Base-by-base conservation (phyloP, 2,888 invertebrate genomes). In the Trypoxylon attenuatum region DNA sequence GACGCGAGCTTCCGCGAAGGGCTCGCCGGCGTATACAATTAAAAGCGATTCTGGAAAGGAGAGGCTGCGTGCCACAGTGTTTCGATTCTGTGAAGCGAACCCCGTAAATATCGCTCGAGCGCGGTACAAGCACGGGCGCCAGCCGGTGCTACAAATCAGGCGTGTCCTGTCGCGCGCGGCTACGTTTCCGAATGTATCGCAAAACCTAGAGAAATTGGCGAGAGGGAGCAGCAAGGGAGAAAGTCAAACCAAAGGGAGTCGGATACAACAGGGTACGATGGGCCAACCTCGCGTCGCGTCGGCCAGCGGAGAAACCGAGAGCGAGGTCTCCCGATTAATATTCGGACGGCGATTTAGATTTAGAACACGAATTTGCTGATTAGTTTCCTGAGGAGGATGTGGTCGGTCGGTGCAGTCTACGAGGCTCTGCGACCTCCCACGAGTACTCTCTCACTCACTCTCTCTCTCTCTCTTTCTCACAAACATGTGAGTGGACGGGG, bases 301-400 rank as follows among this genome's bases (percentile, higher is more conserved):
- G n/a, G n/a, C n/a, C n/a, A n/a, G n/a, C n/a, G n/a, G n/a, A n/a
- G n/a, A n/a, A n/a, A n/a, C n/a, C n/a, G n/a, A n/a, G n/a, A n/a
- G n/a, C n/a, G n/a, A n/a, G n/a, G n/a, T n/a, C n/a, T n/a, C n/a
- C 71, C 78, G 84, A 86, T 86, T 86, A 85, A 86, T 86, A 86
- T 86, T 86, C 86, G 81, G 82, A 78, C 78, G 81, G 79, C 80
- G 82, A 79, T 79, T 82, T 85, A 85, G 86, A 86, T 86, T 85
- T 86, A 86, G 86, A 85, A 86, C 85, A 81, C 83, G 82, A 85
- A 86, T 86, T 85, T 86, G 80, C 82, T 84, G 85, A 86, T 86
- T 86, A 86, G 86, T 86, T 86, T 84, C 76, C 81, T 73, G 58
- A 53, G 68, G 69, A 66, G 72, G 70, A 64, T 70, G 78, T 65